Evolutionary conservation across 2,888 invertebrate genomes (phyloP).

Genomic region (Ceriagrion tenellum): DNA sequence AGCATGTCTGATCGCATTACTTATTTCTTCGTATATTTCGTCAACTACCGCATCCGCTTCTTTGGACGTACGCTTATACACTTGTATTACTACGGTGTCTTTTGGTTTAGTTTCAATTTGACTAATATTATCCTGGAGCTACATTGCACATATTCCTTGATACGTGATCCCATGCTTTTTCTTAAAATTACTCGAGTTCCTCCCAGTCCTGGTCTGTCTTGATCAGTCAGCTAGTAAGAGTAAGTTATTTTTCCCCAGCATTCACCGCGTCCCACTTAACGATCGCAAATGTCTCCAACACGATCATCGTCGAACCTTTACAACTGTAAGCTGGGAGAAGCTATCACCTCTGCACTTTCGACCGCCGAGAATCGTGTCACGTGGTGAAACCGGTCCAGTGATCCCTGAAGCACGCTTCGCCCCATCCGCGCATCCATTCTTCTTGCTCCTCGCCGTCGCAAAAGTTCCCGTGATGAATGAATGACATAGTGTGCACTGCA

Average conservation of each 20-base stretch:
- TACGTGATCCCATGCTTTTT: too few relatives aligned
- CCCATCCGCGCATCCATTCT: background rate
- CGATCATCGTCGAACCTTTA: background rate
- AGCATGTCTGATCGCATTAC: too few relatives aligned
- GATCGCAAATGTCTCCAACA: background rate
- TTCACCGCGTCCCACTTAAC: background rate
- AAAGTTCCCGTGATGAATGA: background rate
- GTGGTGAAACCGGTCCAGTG: background rate
- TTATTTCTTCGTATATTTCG: too few relatives aligned
- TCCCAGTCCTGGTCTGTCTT: too few relatives aligned
- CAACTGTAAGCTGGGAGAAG: background rate
- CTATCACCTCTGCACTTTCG: background rate
- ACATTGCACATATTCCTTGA: too few relatives aligned
- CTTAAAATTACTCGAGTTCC: too few relatives aligned
- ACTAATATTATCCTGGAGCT: too few relatives aligned
- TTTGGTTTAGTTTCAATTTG: too few relatives aligned
- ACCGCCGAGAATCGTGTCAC: background rate
- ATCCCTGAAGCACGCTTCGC: background rate
- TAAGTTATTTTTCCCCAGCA: background rate
- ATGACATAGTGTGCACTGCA: background rate
- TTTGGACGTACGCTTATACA: too few relatives aligned
- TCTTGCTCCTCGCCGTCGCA: background rate
- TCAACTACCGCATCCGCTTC: too few relatives aligned
- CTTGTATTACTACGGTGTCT: too few relatives aligned
- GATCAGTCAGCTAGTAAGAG: background rate